Evolutionary conservation across 2,113 vertebrate species (phyloP), one percentile per base, ranked within the genome.

Genomic region (Siphamia tubifer): DNA sequence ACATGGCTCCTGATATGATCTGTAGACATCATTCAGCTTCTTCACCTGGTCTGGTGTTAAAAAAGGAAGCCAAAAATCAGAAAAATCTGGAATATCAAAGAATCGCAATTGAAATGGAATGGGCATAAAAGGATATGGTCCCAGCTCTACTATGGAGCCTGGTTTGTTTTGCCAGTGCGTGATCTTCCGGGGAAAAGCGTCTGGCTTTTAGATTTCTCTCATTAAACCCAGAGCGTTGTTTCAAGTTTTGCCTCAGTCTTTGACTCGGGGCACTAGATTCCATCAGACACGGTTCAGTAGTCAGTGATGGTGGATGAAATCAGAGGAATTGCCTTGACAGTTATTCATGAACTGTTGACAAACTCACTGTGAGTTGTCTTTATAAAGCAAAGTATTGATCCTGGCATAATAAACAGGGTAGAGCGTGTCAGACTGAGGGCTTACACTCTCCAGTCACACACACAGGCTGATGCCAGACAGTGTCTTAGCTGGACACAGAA

Each of bases 241-340:
- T 74, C 19, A 57, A 60, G 21, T 48, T 55, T 51, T 54, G 48
- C 43, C 40, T 25, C 16, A 12, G 34, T 27, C 23, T 64, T 64
- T 66, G 47, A 82, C 47, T 77, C 56, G 30, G 10, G 53, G 36
- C 28, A n/a, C 67, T 52, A 58, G 51, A 80, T 74, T 69, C 53
- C 64, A 66, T 79, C 77, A 74, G 68, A 57, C 51, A 68, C 16
- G 62, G 69, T 75, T 74, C 67, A 66, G 74, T 40, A 34, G 55
- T 51, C 51, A 35, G 58, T 43, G 64, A 74, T 62, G 62, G 23
- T 43, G 60, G 63, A 74, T 48, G 73, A 85, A 81, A 75, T 88
- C 52, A 79, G 32, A 79, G 30, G 72, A 81, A 70, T 53, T 32
- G 69, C 53, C 27, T 35, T 1, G 25, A 64, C 31, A 58, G 61